phyloP scores from a whole-genome alignment of 1,140 invertebrate genomes.

The Drosophila prosaltans region DNA sequence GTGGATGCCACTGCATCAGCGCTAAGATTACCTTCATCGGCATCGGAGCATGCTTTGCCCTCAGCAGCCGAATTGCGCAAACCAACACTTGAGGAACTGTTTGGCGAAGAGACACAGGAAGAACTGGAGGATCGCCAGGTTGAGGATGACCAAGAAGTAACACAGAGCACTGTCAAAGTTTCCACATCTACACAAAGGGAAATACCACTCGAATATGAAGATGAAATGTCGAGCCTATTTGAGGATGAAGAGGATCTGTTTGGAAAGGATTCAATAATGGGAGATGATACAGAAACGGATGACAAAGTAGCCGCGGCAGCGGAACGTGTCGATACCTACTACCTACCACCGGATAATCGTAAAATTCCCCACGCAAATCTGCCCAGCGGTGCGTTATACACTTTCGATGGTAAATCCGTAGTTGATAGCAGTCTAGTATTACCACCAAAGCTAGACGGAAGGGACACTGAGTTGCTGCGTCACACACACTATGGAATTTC shows the following conservation, averaged over 20 bases:
- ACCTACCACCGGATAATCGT: conserved; percentile 86
- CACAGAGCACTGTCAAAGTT: conserved; percentile 19
- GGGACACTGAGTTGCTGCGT: conserved; percentile 72
- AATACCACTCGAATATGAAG: conserved; percentile 18
- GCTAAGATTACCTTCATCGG: conserved; percentile 52
- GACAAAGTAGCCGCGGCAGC: conserved; percentile 88
- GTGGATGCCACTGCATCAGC: conserved; percentile 35
- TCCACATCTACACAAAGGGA: conserved; percentile 6
- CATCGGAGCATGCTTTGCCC: conserved; percentile 56
- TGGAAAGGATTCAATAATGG: conserved; percentile 40
- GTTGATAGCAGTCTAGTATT: conserved; percentile 86
- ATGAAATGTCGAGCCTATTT: conserved; percentile 47
- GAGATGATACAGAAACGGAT: conserved; percentile 79
- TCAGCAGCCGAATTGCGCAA: conserved; percentile 53
- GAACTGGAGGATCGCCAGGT: conserved; percentile 21
- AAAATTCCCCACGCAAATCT: conserved; percentile 81
- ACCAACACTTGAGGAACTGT: conserved; percentile 76
- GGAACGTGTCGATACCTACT: conserved; percentile 87
- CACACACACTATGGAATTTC: conserved; percentile 85
- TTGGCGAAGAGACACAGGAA: conserved; percentile 21
- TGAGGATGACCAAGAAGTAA: conserved; percentile 7
- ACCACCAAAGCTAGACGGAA: conserved; percentile 84
- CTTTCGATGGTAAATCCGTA: conserved; percentile 89
- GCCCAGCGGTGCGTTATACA: conserved; percentile 85
- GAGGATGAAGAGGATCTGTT: conserved; percentile 48